Percentiles rank a stretch among this genome's conserved stretches.
phyloP scores from a whole-genome alignment of 2,888 invertebrate species.

The Polydesmus complanatus region DNA sequence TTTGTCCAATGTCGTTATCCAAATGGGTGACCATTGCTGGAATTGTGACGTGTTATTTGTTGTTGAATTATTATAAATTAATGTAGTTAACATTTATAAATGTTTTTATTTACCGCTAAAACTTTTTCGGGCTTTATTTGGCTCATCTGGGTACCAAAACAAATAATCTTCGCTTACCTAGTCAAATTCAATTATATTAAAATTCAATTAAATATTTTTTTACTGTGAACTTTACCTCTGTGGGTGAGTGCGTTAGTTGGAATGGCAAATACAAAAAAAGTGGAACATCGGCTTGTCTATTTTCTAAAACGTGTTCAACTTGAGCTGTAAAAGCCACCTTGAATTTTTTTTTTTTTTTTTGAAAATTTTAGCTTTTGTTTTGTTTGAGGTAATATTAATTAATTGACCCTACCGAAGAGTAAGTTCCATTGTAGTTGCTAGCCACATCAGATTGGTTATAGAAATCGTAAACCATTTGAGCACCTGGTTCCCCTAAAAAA shows the following conservation, averaged over 20 bases:
- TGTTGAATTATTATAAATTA: no score
- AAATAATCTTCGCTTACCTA: neutral
- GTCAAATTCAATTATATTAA: neutral
- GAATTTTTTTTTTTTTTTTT: no score
- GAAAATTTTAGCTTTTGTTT: neutral
- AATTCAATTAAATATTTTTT: neutral
- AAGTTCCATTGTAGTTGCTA: constrained; percentile 5
- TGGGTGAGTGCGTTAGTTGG: constrained; percentile 28
- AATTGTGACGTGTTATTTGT: no score
- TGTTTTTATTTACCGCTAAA: neutral
- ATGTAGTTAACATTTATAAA: neutral
- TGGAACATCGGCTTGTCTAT: constrained; percentile 14
- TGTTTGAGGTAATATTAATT: neutral
- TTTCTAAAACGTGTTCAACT: constrained; percentile 9
- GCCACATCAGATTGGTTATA: constrained; percentile 4
- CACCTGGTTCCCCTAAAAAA: neutral
- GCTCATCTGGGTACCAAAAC: neutral
- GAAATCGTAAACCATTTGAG: constrained; percentile 5
- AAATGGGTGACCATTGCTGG: constrained; percentile 35
- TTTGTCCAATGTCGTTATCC: constrained; percentile 35
- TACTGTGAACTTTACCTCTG: constrained; percentile 22
- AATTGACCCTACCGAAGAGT: constrained; percentile 8
- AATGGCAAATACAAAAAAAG: constrained; percentile 29
- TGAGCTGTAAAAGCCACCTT: constrained; percentile 4
- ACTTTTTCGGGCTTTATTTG: neutral